phyloP scores from a whole-genome alignment of 2,113 vertebrate genomes.

The Paramormyrops kingsleyae region DNA sequence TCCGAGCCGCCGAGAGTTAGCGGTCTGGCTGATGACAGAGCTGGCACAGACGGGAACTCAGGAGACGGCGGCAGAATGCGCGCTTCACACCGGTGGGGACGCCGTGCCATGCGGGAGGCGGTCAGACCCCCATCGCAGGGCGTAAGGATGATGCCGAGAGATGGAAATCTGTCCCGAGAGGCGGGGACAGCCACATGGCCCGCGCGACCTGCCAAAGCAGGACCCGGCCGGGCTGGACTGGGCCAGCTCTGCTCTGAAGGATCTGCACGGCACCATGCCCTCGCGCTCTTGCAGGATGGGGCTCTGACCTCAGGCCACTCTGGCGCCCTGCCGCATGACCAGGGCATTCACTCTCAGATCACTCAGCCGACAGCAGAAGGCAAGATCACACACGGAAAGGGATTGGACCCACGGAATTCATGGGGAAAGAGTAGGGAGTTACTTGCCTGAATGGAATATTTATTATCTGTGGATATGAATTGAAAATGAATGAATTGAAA shows the following conservation, averaged over 20 bases:
- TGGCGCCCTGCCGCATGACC: not conserved
- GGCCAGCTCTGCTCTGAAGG: constrained; percentile 17
- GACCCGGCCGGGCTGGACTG: constrained; percentile 27
- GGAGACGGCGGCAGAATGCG: constrained; percentile 34
- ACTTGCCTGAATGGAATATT: not conserved
- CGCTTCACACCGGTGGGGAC: constrained; percentile 38
- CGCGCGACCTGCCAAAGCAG: constrained; percentile 37
- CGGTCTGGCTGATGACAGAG: constrained; percentile 13
- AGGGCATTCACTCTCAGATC: not conserved
- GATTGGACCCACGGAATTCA: not conserved
- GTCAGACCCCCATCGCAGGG: constrained; percentile 37
- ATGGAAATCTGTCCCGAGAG: constrained; percentile 45
- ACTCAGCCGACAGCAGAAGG: not conserved
- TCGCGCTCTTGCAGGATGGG: not conserved
- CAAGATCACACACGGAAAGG: not conserved
- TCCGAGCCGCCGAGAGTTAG: not conserved
- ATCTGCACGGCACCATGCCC: not conserved
- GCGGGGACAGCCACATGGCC: constrained; percentile 47
- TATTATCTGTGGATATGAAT: not conserved
- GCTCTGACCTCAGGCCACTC: not conserved
- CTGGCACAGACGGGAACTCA: constrained; percentile 33
- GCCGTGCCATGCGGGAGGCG: constrained; percentile 34
- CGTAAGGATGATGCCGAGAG: constrained; percentile 42
- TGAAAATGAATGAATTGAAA: not conserved
- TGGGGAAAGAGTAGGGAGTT: not conserved